Base-by-base conservation (phyloP, 35 echinoderm and acorn worm species). In the Nesometra sesokonis region DNA sequence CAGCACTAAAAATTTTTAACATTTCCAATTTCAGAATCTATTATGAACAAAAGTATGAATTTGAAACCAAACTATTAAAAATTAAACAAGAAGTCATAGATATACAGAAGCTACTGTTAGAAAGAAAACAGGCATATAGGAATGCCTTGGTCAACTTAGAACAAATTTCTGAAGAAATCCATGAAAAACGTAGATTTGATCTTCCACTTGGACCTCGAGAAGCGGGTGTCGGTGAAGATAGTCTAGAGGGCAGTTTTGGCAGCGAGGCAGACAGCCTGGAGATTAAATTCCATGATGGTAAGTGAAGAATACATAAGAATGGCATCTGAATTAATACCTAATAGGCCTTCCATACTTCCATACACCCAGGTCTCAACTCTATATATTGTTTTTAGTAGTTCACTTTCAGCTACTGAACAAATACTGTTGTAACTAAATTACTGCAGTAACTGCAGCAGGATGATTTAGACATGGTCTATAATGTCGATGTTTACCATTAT, bases 121-220 rank as follows among this genome's bases (percentile, higher is more conserved):
- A 89, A 7, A 78, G 77, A 21, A 93, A 94, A 84, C 57, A 76
- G 34, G 52, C 84, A 35, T 97, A 97, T 57, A 84, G 87, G 34
- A 78, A 93, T 31, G 89, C 95, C 5, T 80, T 98, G 27, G 86
- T 79, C 33, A 82, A 82, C 17, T 79, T 98, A 0, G 95, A 98
- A 80, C 87, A 77, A 27, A 98, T 98, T 85, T 98, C 95, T 35
- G 95, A 98, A 30, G 93, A 93, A 77, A 98, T 98, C 57, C 95
- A 98, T 40, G 86, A 92, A 33, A 91, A 82, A 34, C 84, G 95
- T 27, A 78, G 84, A 21, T 52, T 94, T 5, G 79, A 78, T 9
- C 57, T 77, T 0, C 57, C 84, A 17, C 19, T 89, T 11, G 85
- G 85, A 52, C 84, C 90, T 35, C 84, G 85, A 17, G 82, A 88